A percentile compares a stretch with the other conserved stretches of the same genome.
These are phyloP conservation scores for Rhamphomyia laevipes DNA, from an alignment of 2,888 invertebrate genomes.

Conservation along the genomic window DNA sequence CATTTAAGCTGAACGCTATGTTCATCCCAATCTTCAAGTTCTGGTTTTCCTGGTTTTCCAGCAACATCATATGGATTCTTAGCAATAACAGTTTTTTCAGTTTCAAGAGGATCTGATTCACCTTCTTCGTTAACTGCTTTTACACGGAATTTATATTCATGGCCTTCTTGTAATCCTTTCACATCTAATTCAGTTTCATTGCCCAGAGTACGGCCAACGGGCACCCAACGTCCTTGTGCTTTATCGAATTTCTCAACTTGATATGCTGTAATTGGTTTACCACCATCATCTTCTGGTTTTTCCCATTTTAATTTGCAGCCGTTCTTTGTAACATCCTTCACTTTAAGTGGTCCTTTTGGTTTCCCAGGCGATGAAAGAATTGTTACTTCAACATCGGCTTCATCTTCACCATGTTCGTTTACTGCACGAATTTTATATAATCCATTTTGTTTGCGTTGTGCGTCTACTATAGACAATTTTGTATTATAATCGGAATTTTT, in stretches of 20 bases:
- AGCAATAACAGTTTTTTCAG: slow-evolving; percentile 76
- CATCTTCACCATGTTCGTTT: slow-evolving; percentile 84
- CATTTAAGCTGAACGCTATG: slow-evolving; percentile 84
- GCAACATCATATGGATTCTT: slow-evolving; percentile 93
- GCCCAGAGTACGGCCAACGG: slow-evolving; percentile 71
- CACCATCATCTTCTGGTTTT: slow-evolving; percentile 90
- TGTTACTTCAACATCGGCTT: slow-evolving; percentile 87
- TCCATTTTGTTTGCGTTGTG: slow-evolving; percentile 74
- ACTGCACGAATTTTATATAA: slow-evolving; percentile 81
- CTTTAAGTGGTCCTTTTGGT: slow-evolving; percentile 82
- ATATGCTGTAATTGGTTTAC: slow-evolving; percentile 85
- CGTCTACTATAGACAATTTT: slow-evolving; percentile 67
- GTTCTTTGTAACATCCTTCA: slow-evolving; percentile 76
- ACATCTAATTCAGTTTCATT: slow-evolving; percentile 80
- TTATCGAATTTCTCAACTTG: slow-evolving; percentile 89
- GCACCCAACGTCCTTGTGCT: slow-evolving; percentile 85
- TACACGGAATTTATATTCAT: slow-evolving; percentile 89
- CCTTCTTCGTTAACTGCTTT: slow-evolving; percentile 90
- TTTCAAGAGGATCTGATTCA: slow-evolving; percentile 87
- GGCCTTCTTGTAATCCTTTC: slow-evolving; percentile 78
- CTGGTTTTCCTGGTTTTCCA: slow-evolving; percentile 77
- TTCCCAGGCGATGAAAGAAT: slow-evolving; percentile 72
- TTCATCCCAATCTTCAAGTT: slow-evolving; percentile 79
- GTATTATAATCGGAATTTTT: slow-evolving; percentile 84
- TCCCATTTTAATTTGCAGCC: slow-evolving; percentile 87